These are phyloP conservation scores for Scomber japonicus DNA, from an alignment of 2,113 vertebrate species.

Conservation along the genomic window DNA sequence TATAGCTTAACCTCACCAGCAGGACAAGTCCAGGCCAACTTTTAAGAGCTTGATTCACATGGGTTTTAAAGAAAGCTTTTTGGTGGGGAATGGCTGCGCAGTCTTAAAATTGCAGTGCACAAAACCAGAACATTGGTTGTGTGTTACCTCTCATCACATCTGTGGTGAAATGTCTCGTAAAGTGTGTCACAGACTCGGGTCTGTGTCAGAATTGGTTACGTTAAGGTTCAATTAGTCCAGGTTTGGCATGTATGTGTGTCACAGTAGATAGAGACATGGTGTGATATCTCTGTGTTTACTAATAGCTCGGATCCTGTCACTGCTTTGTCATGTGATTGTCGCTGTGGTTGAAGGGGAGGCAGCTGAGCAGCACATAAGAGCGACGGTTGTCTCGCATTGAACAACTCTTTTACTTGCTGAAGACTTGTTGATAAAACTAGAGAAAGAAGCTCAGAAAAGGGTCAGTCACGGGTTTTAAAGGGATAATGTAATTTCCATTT, in stretches of 20 bases:
- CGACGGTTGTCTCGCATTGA: neutral
- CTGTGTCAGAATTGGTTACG: no score
- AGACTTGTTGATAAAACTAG: neutral
- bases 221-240: neutral
- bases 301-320: neutral
- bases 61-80: neutral
- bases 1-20: constrained; percentile 41
- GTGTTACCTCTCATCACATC: neutral
- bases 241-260: neutral
- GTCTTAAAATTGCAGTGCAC: neutral
- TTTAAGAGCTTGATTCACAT: constrained; percentile 30
- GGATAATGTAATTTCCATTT: neutral
- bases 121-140: neutral
- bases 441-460: neutral
- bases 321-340: constrained; percentile 35
- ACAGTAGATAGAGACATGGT: neutral
- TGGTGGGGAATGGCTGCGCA: neutral
- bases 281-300: constrained; percentile 7
- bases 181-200: constrained; percentile 1
- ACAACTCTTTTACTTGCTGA: neutral
- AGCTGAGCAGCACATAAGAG: neutral
- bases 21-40: constrained; percentile 39
- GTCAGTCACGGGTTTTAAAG: neutral
- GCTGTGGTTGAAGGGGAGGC: constrained; percentile 4
- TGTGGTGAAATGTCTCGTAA: neutral